phyloP scores from a whole-genome alignment of 1,140 invertebrate species.

The Drosophila lowei region DNA sequence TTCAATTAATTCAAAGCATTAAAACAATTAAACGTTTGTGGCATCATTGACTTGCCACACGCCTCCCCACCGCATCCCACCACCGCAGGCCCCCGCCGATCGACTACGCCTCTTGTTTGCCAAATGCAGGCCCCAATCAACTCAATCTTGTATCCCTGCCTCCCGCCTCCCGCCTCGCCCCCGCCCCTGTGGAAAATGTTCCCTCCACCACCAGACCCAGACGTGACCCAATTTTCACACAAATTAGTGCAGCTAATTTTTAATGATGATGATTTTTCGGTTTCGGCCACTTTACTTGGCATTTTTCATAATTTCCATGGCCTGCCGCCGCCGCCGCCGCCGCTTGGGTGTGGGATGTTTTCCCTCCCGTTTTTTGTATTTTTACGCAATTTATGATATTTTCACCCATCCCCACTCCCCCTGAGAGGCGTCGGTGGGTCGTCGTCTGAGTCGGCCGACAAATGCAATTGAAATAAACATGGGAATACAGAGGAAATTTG shows the following conservation, averaged over 20 bases:
- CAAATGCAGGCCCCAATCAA: slow-evolving; percentile 40
- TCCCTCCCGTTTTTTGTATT: slow-evolving; percentile 36
- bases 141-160: neutral
- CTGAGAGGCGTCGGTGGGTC: neutral
- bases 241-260: slow-evolving; percentile 80
- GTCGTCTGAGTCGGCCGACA: slow-evolving; percentile 44
- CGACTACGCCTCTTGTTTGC: slow-evolving; percentile 21
- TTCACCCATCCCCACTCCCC: neutral
- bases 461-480: slow-evolving; percentile 78
- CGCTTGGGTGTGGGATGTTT: neutral
- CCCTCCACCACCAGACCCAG: neutral
- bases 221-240: slow-evolving; percentile 73
- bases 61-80: slow-evolving; percentile 3
- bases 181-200: too few relatives aligned
- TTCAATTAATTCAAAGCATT: slow-evolving; percentile 81
- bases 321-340: neutral
- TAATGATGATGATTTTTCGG: slow-evolving; percentile 69
- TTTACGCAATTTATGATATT: slow-evolving; percentile 69
- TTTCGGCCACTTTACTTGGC: slow-evolving; percentile 63
- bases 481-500: slow-evolving; percentile 19
- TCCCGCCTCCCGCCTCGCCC: neutral
- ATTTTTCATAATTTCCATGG: slow-evolving; percentile 76
- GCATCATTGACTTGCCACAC: slow-evolving; percentile 74
- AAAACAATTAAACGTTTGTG: slow-evolving; percentile 75
- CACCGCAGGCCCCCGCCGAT: neutral